Base-by-base conservation (phyloP, 2,797 vertebrate species). In the Prunella strophiata region DNA sequence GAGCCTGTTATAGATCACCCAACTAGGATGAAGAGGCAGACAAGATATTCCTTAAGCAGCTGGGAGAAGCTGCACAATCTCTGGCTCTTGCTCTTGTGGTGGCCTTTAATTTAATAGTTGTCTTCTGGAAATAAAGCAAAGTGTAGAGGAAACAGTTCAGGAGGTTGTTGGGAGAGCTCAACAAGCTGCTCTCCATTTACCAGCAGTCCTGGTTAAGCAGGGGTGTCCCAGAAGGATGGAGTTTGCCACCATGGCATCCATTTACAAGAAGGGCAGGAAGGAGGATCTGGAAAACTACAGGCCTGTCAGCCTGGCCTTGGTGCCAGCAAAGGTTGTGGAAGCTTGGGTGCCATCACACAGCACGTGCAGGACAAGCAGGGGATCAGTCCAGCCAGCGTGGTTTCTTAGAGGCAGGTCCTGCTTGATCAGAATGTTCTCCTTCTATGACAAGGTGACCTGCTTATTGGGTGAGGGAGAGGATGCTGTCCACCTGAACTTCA, bases 61-160 rank as follows among this genome's bases (percentile, higher is more conserved):
- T 47, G n/a, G 40, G 48, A 54, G 54, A 40, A 48, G 15, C 10
- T n/a, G 34, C 34, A 55, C 40, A 34, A 17, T 26, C 0, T 0
- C 14, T 70, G 65, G 4, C 17, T 40, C 17, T 48, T 70, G 9
- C 20, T 70, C 6, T 70, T 62, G 21, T 54, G 34, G 25, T 61
- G 34, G 21, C 16, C 34, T 70, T 86, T 34, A 62, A 0, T 54
- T 26, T 70, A 52, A 9, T 30, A 34, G 4, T 4, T 77, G 21
- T 42, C n/a, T 54, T 40, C 30, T 34, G 34, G 25, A 70, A 62
- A 77, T 62, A 42, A 17, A 48, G 4, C 9, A 26, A 9, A 34
- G 13, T 15, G 4, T 47, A 50, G 45, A 77, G 29, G 9, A 30
- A 62, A 70, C 9, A 62, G 20, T 26, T 38, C 29, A 62, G 48